Base-by-base conservation (phyloP, 2,797 vertebrate genomes). In the Scleropages formosus region DNA sequence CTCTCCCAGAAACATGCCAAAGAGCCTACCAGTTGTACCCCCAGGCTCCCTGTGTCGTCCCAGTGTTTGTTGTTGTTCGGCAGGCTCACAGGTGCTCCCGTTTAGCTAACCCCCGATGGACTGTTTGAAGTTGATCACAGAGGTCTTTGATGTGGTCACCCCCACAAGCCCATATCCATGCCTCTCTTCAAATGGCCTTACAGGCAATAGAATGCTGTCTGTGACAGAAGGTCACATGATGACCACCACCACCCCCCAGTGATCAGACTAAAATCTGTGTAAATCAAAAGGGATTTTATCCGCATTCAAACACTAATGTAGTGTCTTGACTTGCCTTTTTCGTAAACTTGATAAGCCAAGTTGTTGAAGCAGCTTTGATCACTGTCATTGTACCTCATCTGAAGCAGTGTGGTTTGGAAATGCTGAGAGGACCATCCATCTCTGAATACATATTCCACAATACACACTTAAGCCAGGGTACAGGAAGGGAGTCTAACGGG, bases 121-220 rank as follows among this genome's bases (percentile, higher is more conserved):
- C 31, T 6, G 79, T 90, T 87, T 88, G 82, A 88, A 87, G 86
- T 80, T 82, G 85, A 88, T 89, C 83, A 86, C 82, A 87, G 82
- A 75, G 76, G 56, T 79, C 87, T 90, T 90, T 90, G 86, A 90
- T 90, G 70, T 58, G 70, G 53, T 22, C 69, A 53, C 60, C n/a
- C 1, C 26, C 1, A 46, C 79, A 77, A 60, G 60, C 81, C 69
- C 80, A 83, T 84, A 88, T 83, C 78, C 88, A 86, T 86, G 88
- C 88, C 85, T 39, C 83, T 83, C 86, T 84, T 83, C 88, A 89
- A 82, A 86, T 90, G 84, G 90, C 80, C 85, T 89, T 80, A 89
- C 81, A 80, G 84, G 61, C 77, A 46, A 68, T 84, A 82, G 89
- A 90, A 89, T 89, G 86, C 81, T 73, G 72, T 75, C 66, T 86